These are phyloP conservation scores for Rissa tridactyla DNA, from an alignment of 2,113 vertebrate genomes.

Conservation along the genomic window DNA sequence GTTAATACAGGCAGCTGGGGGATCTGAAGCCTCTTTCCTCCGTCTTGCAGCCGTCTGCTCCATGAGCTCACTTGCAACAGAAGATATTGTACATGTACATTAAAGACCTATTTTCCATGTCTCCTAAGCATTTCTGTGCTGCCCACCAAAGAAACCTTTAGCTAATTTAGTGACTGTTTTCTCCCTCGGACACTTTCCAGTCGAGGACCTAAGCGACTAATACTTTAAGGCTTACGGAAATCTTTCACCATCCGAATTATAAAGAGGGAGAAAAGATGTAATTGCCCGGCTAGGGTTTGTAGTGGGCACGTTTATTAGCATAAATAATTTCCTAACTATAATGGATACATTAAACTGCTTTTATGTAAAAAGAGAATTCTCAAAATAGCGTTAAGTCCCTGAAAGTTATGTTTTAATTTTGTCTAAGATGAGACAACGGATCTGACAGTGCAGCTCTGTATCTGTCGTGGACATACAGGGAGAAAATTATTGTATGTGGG, in stretches of 20 bases:
- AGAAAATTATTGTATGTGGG: conserved; percentile 27
- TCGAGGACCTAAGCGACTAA: not conserved
- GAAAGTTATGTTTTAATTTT: conserved; percentile 13
- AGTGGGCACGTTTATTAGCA: not conserved
- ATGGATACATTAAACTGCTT: not conserved
- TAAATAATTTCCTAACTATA: not conserved
- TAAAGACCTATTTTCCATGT: not conserved
- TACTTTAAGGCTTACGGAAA: not conserved
- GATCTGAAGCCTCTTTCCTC: conserved; percentile 11
- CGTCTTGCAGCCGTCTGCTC: not conserved
- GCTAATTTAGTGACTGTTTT: not conserved
- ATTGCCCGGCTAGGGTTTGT: not conserved
- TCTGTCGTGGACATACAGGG: not conserved
- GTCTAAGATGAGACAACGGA: not conserved
- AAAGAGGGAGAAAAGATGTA: not conserved
- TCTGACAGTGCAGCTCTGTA: not conserved
- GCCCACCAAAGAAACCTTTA: not conserved
- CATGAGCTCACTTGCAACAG: not conserved
- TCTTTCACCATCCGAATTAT: not conserved
- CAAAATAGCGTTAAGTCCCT: not conserved
- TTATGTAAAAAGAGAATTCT: not conserved
- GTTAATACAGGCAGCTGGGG: conserved; percentile 35
- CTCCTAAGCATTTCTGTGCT: not conserved
- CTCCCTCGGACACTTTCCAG: not conserved
- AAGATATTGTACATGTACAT: not conserved